These are phyloP conservation scores for Halcyon leucocephala DNA, from an alignment of 2,797 vertebrate species.

Conservation along the genomic window DNA sequence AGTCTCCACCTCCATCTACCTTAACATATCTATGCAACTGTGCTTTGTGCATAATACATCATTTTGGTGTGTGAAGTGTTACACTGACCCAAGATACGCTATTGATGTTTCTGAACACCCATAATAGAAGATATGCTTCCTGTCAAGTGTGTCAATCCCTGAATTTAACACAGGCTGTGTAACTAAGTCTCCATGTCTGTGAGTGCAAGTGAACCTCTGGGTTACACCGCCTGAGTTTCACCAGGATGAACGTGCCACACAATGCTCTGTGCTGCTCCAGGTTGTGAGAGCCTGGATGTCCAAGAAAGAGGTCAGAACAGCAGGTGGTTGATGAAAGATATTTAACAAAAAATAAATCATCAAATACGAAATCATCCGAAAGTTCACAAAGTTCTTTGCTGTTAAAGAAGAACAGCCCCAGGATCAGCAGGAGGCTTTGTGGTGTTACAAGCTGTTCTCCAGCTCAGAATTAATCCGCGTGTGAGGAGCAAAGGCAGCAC, in stretches of 20 bases:
- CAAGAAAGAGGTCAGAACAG: neutral
- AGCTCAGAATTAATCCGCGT: neutral
- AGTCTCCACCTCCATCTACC: neutral
- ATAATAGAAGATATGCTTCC: neutral
- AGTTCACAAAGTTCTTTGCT: neutral
- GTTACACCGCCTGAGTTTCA: neutral
- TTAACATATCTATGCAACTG: neutral
- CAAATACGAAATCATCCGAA: neutral
- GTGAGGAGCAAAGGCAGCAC: neutral
- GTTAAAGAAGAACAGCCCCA: neutral
- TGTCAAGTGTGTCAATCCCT: neutral
- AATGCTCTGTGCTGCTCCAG: neutral
- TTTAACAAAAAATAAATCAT: neutral
- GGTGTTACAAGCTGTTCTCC: neutral
- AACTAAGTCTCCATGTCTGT: neutral
- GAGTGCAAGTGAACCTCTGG: neutral
- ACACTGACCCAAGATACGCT: neutral
- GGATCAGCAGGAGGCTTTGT: neutral
- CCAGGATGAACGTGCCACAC: neutral
- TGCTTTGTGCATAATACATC: neutral
- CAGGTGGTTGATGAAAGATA: neutral
- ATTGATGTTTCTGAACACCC: neutral
- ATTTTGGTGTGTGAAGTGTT: neutral
- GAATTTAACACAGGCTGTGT: neutral
- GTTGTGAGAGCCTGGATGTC: neutral